Conservation (phyloP, 53 echinoderm and acorn worm genomes). For the Arbacia lixula region DNA sequence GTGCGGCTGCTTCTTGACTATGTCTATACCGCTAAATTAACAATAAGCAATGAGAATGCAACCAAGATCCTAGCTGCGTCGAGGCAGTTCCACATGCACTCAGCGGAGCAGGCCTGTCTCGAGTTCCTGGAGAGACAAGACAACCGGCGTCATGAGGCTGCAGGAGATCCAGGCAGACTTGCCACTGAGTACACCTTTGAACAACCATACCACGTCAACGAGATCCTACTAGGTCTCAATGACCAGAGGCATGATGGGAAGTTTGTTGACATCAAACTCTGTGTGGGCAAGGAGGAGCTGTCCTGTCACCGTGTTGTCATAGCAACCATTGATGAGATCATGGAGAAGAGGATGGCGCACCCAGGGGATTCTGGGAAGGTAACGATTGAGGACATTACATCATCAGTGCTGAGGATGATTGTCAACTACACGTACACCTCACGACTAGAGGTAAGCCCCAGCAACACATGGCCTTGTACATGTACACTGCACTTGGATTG, state of each 20-base stretch:
- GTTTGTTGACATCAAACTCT: slow-evolving; percentile 83
- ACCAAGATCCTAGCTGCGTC: slow-evolving; percentile 81
- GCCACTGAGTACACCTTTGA: slow-evolving; percentile 93
- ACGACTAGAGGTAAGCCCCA: slow-evolving; percentile 73
- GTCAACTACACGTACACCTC: slow-evolving; percentile 99
- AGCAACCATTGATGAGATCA: slow-evolving; percentile 84
- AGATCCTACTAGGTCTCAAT: slow-evolving; percentile 92
- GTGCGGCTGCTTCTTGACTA: slow-evolving; percentile 87
- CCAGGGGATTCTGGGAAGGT: slow-evolving; percentile 68
- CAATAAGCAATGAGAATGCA: slow-evolving; percentile 85
- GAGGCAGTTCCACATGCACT: slow-evolving; percentile 84
- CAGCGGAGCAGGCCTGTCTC: slow-evolving; percentile 94
- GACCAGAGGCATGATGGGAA: slow-evolving; percentile 87
- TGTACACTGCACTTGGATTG: too few relatives aligned
- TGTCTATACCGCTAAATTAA: slow-evolving; percentile 91
- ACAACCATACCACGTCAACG: slow-evolving; percentile 97
- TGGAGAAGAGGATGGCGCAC: slow-evolving; percentile 81
- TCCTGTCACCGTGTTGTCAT: slow-evolving; percentile 91
- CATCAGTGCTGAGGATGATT: slow-evolving; percentile 87
- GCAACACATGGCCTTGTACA: too few relatives aligned
- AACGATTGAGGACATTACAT: slow-evolving; percentile 69
- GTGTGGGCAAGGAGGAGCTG: slow-evolving; percentile 73
- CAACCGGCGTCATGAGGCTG: slow-evolving; percentile 65
- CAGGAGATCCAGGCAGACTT: slow-evolving; percentile 70
- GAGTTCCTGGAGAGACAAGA: slow-evolving; percentile 92